phyloP scores from a whole-genome alignment of 2,888 invertebrate species.

The Cepaea hortensis region DNA sequence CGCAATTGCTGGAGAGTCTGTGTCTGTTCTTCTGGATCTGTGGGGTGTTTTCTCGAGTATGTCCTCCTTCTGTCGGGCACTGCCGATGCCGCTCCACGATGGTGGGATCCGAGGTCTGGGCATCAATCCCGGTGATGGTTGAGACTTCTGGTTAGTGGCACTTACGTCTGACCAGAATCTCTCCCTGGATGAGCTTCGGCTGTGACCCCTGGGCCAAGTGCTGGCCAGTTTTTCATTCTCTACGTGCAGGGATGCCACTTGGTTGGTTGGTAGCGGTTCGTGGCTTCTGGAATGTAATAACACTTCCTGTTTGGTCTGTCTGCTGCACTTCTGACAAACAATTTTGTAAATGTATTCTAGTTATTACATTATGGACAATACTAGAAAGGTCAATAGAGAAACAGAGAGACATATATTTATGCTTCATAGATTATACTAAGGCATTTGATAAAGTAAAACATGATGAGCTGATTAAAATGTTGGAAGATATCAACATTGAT shows the following conservation, averaged over 20 bases:
- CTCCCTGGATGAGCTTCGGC: conserved; percentile 20
- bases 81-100: background rate
- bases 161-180: conserved; percentile 30
- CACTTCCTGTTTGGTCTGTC: background rate
- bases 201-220: conserved; percentile 44
- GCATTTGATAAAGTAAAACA: too few species aligned
- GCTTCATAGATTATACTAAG: too few species aligned
- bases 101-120: conserved; percentile 28
- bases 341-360: too few species aligned
- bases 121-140: background rate
- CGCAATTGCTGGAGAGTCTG: background rate
- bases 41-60: conserved; percentile 14
- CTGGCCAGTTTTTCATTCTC: conserved; percentile 47
- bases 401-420: too few species aligned
- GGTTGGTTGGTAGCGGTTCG: background rate
- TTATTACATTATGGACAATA: too few species aligned
- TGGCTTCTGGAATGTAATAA: conserved; percentile 11
- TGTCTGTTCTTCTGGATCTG: background rate
- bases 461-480: too few species aligned
- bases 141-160: background rate
- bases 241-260: conserved; percentile 38
- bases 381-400: too few species aligned
- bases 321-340: background rate
- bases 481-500: too few species aligned
- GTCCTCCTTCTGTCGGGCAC: conserved; percentile 5